Percentiles rank a stretch among this genome's conserved stretches.
phyloP scores from a whole-genome alignment of 1,140 invertebrate genomes.

The Ceratoteleas bidentatus region DNA sequence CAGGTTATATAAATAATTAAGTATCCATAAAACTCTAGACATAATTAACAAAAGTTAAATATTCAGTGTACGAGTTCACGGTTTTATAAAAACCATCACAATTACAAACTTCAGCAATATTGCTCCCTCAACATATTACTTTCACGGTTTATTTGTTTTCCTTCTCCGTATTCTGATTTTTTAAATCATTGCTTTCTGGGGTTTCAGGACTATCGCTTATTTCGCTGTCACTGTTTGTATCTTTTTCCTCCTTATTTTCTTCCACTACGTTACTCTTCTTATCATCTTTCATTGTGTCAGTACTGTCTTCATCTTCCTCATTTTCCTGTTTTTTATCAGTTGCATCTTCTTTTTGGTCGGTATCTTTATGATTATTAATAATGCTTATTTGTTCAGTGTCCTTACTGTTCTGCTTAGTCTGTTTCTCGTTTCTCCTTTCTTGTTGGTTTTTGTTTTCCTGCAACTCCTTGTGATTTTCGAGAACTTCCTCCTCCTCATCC shows the following conservation, averaged over 20 bases:
- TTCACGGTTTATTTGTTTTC: background rate
- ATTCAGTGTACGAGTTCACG: background rate
- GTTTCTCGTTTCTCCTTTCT: too few species aligned
- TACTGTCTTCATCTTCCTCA: background rate
- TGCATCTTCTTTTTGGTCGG: slow-evolving; percentile 1
- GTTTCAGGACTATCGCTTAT: background rate
- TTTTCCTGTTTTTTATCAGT: background rate
- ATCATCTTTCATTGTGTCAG: background rate
- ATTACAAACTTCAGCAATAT: slow-evolving; percentile 21
- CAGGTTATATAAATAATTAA: too few species aligned
- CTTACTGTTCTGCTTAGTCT: background rate
- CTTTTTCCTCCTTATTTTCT: too few species aligned
- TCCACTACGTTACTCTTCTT: too few species aligned
- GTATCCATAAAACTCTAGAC: too few species aligned
- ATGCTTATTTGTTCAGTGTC: background rate
- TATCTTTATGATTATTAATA: background rate
- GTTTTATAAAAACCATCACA: slow-evolving; percentile 18
- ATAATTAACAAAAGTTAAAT: background rate
- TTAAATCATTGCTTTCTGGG: background rate
- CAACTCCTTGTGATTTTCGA: too few species aligned
- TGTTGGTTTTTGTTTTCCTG: too few species aligned
- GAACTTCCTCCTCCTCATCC: too few species aligned
- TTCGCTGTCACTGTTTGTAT: background rate
- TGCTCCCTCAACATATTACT: background rate
- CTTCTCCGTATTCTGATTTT: background rate